These are phyloP conservation scores for Eledone cirrhosa DNA, from an alignment of 2,888 invertebrate genomes.

Conservation along the genomic window DNA sequence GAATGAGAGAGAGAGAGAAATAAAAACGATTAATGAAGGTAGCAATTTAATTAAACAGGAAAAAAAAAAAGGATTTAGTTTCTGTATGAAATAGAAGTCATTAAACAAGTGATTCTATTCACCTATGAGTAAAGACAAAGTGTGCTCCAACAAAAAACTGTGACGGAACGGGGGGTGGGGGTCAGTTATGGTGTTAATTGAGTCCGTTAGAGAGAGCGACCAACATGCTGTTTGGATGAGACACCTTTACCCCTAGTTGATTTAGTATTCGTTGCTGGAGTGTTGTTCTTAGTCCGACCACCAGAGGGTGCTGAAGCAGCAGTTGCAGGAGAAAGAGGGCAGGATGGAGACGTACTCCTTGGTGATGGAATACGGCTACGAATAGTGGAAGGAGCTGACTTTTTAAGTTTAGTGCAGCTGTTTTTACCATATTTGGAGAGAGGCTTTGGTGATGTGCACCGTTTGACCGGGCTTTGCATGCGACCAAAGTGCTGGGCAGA, in stretches of 20 bases:
- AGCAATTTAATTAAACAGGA: no score
- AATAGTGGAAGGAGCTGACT: neutral
- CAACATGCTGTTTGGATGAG: slow-evolving; percentile 13
- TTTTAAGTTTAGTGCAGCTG: slow-evolving; percentile 19
- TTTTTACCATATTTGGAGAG: slow-evolving; percentile 28
- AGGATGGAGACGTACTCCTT: slow-evolving; percentile 26
- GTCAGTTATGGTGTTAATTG: neutral
- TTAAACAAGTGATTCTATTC: no score
- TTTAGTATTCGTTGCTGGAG: neutral
- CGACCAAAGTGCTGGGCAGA: slow-evolving; percentile 12
- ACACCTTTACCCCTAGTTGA: slow-evolving; percentile 14
- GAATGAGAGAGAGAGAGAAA: no score
- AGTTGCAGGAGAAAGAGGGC: neutral
- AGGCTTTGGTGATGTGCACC: slow-evolving; percentile 25
- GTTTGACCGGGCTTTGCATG: slow-evolving; percentile 22
- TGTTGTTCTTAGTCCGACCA: neutral
- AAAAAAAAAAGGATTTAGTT: no score
- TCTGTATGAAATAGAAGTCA: no score
- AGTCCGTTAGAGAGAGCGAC: neutral
- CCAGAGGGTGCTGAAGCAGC: neutral
- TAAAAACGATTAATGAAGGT: no score
- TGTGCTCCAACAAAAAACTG: neutral
- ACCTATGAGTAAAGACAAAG: no score
- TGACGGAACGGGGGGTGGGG: neutral
- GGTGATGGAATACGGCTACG: slow-evolving; percentile 25